phyloP scores from a whole-genome alignment of 2,113 vertebrate genomes.

The Pitta sordida region DNA sequence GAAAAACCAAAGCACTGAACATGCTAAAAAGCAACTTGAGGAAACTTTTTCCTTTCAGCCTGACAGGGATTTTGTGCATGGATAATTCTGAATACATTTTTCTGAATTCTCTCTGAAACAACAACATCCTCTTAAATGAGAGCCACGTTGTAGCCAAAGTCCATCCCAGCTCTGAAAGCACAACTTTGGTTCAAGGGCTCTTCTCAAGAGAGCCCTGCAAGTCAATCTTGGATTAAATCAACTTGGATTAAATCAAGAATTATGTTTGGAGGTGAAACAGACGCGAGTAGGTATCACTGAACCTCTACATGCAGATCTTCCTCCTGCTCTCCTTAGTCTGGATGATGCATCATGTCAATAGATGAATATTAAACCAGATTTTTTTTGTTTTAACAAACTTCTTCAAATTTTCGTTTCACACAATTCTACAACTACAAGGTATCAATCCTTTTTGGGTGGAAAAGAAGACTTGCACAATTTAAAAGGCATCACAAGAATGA shows the following conservation, averaged over 20 bases:
- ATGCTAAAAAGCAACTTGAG: not conserved
- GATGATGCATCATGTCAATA: not conserved
- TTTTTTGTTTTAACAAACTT: not conserved
- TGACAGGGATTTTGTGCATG: not conserved
- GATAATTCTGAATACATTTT: not conserved
- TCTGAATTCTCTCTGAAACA: not conserved
- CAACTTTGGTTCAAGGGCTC: not conserved
- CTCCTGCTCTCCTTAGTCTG: not conserved
- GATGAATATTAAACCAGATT: not conserved
- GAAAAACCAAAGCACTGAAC: not conserved
- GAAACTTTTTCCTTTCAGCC: not conserved
- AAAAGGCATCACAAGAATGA: not conserved
- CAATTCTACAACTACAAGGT: not conserved
- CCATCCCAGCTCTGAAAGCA: not conserved
- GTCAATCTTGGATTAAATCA: not conserved
- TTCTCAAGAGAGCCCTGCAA: not conserved
- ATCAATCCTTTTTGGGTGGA: no score
- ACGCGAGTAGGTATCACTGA: not conserved
- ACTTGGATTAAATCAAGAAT: not conserved
- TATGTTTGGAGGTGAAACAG: not conserved
- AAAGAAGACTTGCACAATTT: not conserved
- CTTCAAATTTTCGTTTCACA: not conserved
- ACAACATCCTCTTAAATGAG: not conserved
- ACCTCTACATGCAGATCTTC: not conserved
- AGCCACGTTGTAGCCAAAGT: not conserved